Percentiles rank a stretch among this genome's conserved stretches.
Conservation (phyloP, 2,888 invertebrate species). For the Diplolepis rosae region DNA sequence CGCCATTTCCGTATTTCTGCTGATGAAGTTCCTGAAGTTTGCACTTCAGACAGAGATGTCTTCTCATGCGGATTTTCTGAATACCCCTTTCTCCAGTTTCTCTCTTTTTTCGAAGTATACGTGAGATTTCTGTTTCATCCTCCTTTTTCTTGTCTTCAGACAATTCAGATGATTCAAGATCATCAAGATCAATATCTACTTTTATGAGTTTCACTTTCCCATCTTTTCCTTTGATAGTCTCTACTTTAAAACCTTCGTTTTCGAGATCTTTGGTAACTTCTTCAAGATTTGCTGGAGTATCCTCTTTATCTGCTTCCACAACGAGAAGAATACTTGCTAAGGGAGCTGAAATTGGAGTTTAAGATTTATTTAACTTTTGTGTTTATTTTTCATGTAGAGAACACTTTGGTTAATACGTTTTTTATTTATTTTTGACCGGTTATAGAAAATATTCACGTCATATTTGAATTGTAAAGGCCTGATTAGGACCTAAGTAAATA, state of each 20-base stretch:
- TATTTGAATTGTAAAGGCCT: too few species aligned
- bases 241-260: conserved; percentile 61
- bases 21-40: conserved; percentile 44
- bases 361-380: too few species aligned
- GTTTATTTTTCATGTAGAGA: too few species aligned
- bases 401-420: too few species aligned
- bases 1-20: conserved; percentile 39
- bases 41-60: conserved; percentile 61
- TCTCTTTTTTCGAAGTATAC: conserved; percentile 28
- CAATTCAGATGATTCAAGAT: conserved; percentile 15
- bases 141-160: conserved; percentile 42
- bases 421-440: too few species aligned
- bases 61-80: conserved; percentile 60
- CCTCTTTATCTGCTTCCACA: conserved; percentile 62
- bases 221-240: conserved; percentile 55
- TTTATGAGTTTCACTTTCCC: conserved; percentile 60
- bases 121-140: conserved; percentile 33
- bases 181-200: conserved; percentile 53
- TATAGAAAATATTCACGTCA: too few species aligned
- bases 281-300: conserved; percentile 59
- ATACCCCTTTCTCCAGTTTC: conserved; percentile 39
- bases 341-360: conserved; percentile 55
- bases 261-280: conserved; percentile 65
- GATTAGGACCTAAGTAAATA: too few species aligned
- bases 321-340: conserved; percentile 63